Evolutionary conservation across 2,113 vertebrate species (phyloP).

Genomic region (Talpa occidentalis): DNA sequence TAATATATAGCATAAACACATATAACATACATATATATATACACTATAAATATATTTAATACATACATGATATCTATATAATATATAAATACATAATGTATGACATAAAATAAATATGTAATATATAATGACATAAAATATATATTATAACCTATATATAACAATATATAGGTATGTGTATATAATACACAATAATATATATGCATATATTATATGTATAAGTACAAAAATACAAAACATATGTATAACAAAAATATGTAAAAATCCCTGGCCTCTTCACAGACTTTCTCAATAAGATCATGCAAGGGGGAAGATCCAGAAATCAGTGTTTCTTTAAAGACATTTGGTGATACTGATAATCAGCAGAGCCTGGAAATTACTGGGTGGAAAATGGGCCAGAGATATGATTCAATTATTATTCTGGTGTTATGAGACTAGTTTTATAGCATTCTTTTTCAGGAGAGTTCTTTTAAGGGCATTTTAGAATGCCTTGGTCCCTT

Average conservation of each 20-base stretch:
- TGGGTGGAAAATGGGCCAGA: neutral
- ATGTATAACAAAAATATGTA: neutral
- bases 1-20: too few relatives aligned
- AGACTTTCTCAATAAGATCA: neutral
- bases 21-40: neutral
- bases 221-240: neutral
- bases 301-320: neutral
- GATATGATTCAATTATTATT: neutral
- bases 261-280: neutral
- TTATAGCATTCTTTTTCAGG: neutral
- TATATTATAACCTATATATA: too few relatives aligned
- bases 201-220: too few relatives aligned
- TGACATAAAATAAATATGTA: too few relatives aligned
- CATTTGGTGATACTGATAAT: neutral
- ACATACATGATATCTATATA: too few relatives aligned
- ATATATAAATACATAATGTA: too few relatives aligned
- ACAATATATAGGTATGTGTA: too few relatives aligned
- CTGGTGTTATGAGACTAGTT: neutral
- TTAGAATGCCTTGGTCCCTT: neutral
- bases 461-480: neutral
- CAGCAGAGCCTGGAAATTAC: conserved; percentile 20
- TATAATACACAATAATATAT: too few relatives aligned
- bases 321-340: neutral
- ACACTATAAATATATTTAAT: neutral
- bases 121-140: too few relatives aligned